Evolutionary conservation across 2,888 invertebrate genomes (phyloP), one percentile per base, ranked within the genome.

Genomic region (Axea sp.): DNA sequence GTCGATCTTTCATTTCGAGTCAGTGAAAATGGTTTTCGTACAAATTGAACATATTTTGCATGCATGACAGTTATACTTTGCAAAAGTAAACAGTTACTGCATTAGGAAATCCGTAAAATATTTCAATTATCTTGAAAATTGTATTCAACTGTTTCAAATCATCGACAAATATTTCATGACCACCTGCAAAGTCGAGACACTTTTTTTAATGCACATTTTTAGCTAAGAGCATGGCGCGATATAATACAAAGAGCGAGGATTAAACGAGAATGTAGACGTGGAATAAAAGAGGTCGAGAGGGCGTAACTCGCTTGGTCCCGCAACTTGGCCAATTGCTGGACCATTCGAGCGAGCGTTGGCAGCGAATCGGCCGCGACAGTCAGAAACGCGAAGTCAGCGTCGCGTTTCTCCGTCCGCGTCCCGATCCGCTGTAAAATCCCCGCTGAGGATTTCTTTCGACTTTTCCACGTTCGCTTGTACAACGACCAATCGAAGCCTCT

Each of bases 301-400:
- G 78, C 78, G 80, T 78, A 76, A 76, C 80, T 41, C 82, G 78
- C 73, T 79, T 83, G 85, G 83, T 80, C 75, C 78, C 69, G 82
- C 82, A 83, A 85, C 83, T 83, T 85, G 84, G 85, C 85, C 84
- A 86, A 85, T 84, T 83, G 84, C 81, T 81, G 77, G 81, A 82
- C 83, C 84, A 83, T 81, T 81, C 80, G 82, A 80, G 82, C 78
- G 74, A 77, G 79, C 79, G 78, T 78, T 80, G 82, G 78, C 80
- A 78, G 77, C 75, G 82, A 80, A 84, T 82, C 80, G 77, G 76
- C 60, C 76, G 39, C 76, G 80, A 77, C 78, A 79, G 79, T 77
- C 77, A 80, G 80, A 81, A 75, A 80, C 81, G 83, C 81, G 73
- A 57, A 78, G 76, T 81, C 78, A 81, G 81, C 79, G 77, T 77